Evolutionary conservation across 2,888 invertebrate species (phyloP).

Genomic region (Limenitis arthemis): DNA sequence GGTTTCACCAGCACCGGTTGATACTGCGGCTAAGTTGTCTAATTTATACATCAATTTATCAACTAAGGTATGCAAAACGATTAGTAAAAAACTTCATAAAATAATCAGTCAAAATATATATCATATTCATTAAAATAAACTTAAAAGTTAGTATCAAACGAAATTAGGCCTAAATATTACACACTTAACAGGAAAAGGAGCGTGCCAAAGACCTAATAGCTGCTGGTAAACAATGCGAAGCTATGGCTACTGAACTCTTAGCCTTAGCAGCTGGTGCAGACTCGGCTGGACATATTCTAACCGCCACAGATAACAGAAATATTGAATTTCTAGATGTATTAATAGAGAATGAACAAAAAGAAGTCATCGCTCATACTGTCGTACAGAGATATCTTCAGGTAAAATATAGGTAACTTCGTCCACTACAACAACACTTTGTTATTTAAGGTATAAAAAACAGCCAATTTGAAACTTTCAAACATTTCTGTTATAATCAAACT

Average conservation of each 20-base stretch:
- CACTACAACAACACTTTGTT: conserved; percentile 25
- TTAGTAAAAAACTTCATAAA: not conserved
- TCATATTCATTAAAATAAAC: no score
- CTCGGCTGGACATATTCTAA: conserved; percentile 94
- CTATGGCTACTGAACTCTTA: conserved; percentile 96
- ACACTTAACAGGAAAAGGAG: conserved; percentile 86
- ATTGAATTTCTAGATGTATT: conserved; percentile 96
- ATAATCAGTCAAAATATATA: not conserved
- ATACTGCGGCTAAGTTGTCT: conserved; percentile 97
- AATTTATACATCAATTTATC: conserved; percentile 91
- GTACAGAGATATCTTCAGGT: conserved; percentile 97
- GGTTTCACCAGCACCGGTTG: conserved; percentile 99
- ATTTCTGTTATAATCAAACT: no score
- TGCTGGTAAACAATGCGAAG: conserved; percentile 96
- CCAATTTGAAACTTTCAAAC: no score
- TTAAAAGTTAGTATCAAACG: no score
- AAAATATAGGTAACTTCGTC: conserved; percentile 74
- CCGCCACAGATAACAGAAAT: conserved; percentile 94
- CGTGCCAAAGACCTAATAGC: conserved; percentile 96
- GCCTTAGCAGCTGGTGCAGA: conserved; percentile 95
- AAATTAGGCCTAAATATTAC: no score
- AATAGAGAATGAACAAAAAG: conserved; percentile 99
- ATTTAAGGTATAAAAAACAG: no score
- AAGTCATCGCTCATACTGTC: conserved; percentile 96
- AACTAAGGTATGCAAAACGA: conserved; percentile 74